These are phyloP conservation scores for Leptoclinus maculatus DNA, from an alignment of 2,797 vertebrate genomes.

Conservation along the genomic window DNA sequence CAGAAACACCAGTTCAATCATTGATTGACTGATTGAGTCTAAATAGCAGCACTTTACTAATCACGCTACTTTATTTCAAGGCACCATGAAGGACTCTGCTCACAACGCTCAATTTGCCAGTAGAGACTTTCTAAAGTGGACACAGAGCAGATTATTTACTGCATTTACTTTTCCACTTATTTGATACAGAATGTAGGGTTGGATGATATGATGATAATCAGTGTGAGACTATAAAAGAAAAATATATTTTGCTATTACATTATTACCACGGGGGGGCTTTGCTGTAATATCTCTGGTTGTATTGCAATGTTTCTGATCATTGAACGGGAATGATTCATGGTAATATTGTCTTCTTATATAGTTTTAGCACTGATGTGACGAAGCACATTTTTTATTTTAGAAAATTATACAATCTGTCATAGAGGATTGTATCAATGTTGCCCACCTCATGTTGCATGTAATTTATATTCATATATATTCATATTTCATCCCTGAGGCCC, in stretches of 20 bases:
- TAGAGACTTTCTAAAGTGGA: constrained; percentile 19
- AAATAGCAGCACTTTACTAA: constrained; percentile 50
- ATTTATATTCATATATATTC: neutral
- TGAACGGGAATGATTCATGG: neutral
- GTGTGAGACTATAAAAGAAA: neutral
- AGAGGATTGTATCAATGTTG: neutral
- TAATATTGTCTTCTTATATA: neutral
- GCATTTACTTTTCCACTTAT: constrained; percentile 2
- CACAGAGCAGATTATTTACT: constrained; percentile 7
- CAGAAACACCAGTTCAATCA: constrained; percentile 35
- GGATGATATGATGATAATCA: neutral
- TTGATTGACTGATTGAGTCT: constrained; percentile 43
- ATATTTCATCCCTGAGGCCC: neutral
- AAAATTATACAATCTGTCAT: neutral
- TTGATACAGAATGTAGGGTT: neutral
- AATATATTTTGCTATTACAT: neutral
- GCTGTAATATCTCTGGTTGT: neutral
- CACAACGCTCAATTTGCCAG: constrained; percentile 15
- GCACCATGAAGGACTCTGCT: constrained; percentile 27
- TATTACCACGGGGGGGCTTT: neutral
- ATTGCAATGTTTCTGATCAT: too few species aligned
- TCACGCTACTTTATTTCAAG: constrained; percentile 30
- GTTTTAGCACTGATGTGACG: neutral
- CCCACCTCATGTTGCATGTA: neutral
- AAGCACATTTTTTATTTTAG: neutral